phyloP scores from a whole-genome alignment of 1,140 invertebrate species.

The Panagrolaimus sp. region DNA sequence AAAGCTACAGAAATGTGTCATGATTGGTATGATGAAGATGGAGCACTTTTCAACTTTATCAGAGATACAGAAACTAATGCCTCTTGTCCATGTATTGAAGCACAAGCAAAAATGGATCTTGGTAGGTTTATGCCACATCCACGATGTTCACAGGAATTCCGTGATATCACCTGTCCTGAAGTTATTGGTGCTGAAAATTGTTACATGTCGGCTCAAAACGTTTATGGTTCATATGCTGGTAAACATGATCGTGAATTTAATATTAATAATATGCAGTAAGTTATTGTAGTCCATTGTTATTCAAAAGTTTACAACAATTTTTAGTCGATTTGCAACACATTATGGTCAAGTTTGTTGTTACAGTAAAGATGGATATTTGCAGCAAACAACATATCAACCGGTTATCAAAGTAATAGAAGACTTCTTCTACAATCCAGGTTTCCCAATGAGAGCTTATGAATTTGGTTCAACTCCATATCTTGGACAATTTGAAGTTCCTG shows the following conservation, averaged over 20 bases:
- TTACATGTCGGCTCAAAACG: constrained; percentile 54
- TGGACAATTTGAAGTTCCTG: constrained; percentile 54
- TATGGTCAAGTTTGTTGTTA: constrained; percentile 58
- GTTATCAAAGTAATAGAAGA: constrained; percentile 55
- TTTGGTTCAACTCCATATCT: constrained; percentile 55
- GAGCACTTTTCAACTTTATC: constrained; percentile 54
- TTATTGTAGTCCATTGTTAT: background rate
- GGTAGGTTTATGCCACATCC: constrained; percentile 58
- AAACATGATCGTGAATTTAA: background rate
- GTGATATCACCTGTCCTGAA: constrained; percentile 54
- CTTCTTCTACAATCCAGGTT: constrained; percentile 56
- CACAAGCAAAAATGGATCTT: constrained; percentile 48
- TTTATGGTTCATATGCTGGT: constrained; percentile 52
- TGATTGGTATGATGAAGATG: constrained; percentile 52
- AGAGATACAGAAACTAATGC: constrained; percentile 55
- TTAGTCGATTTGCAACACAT: constrained; percentile 55
- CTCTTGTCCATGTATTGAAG: constrained; percentile 55
- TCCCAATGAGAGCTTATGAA: constrained; percentile 54
- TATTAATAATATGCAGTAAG: background rate
- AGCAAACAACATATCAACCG: constrained; percentile 56
- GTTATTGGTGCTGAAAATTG: constrained; percentile 56
- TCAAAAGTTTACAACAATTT: constrained; percentile 11
- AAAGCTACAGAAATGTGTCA: constrained; percentile 56
- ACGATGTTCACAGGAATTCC: constrained; percentile 55
- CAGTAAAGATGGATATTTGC: constrained; percentile 49